Percentiles rank a stretch among this genome's conserved stretches.
phyloP scores from a whole-genome alignment of 2,888 invertebrate genomes.

The Diaprepes abbreviatus region DNA sequence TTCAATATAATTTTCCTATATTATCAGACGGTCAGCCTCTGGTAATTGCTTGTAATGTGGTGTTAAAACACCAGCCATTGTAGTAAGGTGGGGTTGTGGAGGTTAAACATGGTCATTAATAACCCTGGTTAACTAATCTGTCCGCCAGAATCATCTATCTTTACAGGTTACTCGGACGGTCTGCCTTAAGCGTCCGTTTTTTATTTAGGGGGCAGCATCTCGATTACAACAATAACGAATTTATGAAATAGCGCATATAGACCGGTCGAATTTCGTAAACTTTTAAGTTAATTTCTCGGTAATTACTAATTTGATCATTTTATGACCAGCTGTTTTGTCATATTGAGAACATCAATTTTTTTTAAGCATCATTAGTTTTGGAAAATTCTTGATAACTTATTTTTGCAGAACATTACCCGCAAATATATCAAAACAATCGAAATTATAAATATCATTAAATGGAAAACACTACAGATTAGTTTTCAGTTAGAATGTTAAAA shows the following conservation, averaged over 20 bases:
- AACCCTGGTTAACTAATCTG: constrained; percentile 76
- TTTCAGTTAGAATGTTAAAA: no score
- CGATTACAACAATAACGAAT: constrained; percentile 64
- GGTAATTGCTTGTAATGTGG: constrained; percentile 68
- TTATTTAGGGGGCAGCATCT: constrained; percentile 56
- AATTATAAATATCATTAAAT: no score
- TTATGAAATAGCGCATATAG: constrained; percentile 56
- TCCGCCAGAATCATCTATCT: constrained; percentile 71
- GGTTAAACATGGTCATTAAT: constrained; percentile 77
- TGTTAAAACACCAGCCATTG: constrained; percentile 68
- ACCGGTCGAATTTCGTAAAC: neutral
- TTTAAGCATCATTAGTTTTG: no score
- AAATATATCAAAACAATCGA: no score
- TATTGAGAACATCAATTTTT: no score
- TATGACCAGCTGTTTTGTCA: no score
- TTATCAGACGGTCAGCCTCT: constrained; percentile 41
- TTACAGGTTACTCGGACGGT: constrained; percentile 68
- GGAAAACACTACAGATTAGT: no score
- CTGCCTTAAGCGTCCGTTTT: constrained; percentile 45
- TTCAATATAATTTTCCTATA: constrained; percentile 29
- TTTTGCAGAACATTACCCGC: no score
- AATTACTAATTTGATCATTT: no score
- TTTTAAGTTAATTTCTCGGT: no score
- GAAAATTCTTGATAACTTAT: no score
- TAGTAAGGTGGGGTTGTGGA: constrained; percentile 69